A percentile compares a stretch with the other conserved stretches of the same genome.
phyloP scores from a whole-genome alignment of 2,888 invertebrate species.

The Tetropium fuscum region DNA sequence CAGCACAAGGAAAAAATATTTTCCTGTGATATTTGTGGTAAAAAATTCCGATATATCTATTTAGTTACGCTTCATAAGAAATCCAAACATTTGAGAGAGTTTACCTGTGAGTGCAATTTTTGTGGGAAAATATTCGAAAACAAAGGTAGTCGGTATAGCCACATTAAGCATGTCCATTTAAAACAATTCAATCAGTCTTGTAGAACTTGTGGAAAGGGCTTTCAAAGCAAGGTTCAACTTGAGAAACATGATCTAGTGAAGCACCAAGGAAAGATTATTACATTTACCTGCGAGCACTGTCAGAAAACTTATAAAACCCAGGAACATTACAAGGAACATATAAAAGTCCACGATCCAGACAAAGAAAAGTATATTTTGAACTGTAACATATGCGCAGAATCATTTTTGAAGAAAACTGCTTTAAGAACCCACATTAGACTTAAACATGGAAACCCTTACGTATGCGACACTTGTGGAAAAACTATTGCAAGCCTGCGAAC shows the following conservation, averaged over 20 bases:
- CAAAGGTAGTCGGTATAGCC: slow-evolving; percentile 41
- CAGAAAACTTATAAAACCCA: slow-evolving; percentile 50
- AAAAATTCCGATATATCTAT: slow-evolving; percentile 64
- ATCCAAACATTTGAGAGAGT: slow-evolving; percentile 36
- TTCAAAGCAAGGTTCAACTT: slow-evolving; percentile 44
- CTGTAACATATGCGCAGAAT: too few species aligned
- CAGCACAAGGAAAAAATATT: slow-evolving; percentile 43
- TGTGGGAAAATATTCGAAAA: slow-evolving; percentile 47
- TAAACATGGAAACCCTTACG: too few species aligned
- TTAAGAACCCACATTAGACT: slow-evolving; percentile 31
- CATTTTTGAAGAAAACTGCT: too few species aligned
- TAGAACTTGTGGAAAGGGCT: slow-evolving; percentile 49
- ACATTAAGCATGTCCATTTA: slow-evolving; percentile 62
- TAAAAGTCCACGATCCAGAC: slow-evolving; percentile 42
- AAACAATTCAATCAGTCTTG: slow-evolving; percentile 62
- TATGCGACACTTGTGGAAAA: slow-evolving; percentile 61
- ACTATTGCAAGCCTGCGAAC: slow-evolving; percentile 34
- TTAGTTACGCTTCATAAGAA: slow-evolving; percentile 68
- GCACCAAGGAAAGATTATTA: slow-evolving; percentile 51
- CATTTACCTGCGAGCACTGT: slow-evolving; percentile 48
- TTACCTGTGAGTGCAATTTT: slow-evolving; percentile 38
- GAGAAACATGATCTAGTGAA: slow-evolving; percentile 46
- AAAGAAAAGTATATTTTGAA: slow-evolving; percentile 39
- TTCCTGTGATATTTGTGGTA: slow-evolving; percentile 45
- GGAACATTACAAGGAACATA: slow-evolving; percentile 45